Evolutionary conservation across 2,888 invertebrate species (phyloP).

Genomic region (Autographa pulchrina): DNA sequence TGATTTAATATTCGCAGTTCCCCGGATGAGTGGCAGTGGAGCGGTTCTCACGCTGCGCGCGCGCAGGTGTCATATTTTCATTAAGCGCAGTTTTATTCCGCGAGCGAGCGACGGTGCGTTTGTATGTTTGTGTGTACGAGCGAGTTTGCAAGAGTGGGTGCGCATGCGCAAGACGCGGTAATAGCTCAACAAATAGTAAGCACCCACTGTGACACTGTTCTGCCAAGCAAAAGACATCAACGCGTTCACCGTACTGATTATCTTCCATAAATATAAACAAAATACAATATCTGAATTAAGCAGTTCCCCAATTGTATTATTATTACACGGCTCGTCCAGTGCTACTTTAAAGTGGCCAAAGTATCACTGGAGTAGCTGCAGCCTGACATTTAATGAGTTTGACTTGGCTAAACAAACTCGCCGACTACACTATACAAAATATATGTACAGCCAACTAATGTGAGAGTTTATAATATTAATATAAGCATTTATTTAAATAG

Average conservation of each 20-base stretch:
- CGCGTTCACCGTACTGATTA: constrained; percentile 40
- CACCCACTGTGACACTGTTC: background rate
- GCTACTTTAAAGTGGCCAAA: too few relatives aligned
- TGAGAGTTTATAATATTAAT: background rate
- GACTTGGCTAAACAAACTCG: too few relatives aligned
- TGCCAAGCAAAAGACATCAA: constrained; percentile 63
- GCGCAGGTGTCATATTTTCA: constrained; percentile 57
- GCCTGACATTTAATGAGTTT: too few relatives aligned
- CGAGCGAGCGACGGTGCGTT: constrained; percentile 37
- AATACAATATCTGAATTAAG: too few relatives aligned
- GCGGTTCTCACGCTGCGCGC: constrained; percentile 50
- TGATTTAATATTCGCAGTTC: constrained; percentile 10
- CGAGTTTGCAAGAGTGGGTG: constrained; percentile 12
- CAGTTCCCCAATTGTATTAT: too few relatives aligned
- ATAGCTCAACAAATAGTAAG: background rate
- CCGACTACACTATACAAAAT: too few relatives aligned
- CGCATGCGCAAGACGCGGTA: background rate
- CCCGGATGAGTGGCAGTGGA: constrained; percentile 40
- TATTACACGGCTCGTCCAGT: too few relatives aligned
- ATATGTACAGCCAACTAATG: background rate
- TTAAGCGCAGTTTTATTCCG: constrained; percentile 51
- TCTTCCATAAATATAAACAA: too few relatives aligned
- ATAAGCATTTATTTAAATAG: constrained; percentile 16
- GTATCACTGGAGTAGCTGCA: too few relatives aligned
- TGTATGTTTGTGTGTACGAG: constrained; percentile 22